Evolutionary conservation across 2,797 vertebrate species (phyloP).

Genomic region (Coendou prehensilis): DNA sequence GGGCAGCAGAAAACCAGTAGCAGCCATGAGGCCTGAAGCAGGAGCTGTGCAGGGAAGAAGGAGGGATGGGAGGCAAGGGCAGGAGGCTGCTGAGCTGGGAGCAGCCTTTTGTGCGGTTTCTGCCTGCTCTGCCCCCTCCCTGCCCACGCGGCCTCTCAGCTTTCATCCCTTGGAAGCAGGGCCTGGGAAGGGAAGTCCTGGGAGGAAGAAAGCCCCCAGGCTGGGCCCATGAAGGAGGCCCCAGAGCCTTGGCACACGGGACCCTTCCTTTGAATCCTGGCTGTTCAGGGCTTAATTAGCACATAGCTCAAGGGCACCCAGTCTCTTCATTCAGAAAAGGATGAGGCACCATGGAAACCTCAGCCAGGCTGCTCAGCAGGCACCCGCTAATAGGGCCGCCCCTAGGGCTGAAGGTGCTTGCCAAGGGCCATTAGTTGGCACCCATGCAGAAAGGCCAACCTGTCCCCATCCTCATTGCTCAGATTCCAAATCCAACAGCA

Average conservation of each 20-base stretch:
- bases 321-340: slow-evolving; percentile 38
- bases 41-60: neutral
- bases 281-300: slow-evolving; percentile 66
- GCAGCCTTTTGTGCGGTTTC: neutral
- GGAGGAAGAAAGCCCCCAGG: neutral
- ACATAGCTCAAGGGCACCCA: slow-evolving; percentile 20
- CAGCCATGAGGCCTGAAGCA: neutral
- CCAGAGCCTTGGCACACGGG: slow-evolving; percentile 5
- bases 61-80: neutral
- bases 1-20: neutral
- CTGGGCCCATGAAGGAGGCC: neutral
- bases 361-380: neutral
- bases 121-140: neutral
- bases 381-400: neutral
- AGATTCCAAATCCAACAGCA: neutral
- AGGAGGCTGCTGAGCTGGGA: neutral
- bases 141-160: neutral
- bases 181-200: slow-evolving; percentile 3
- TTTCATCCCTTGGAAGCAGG: neutral
- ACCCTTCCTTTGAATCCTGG: slow-evolving; percentile 42
- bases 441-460: neutral
- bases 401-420: neutral
- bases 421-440: neutral
- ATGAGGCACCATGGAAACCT: slow-evolving; percentile 71
- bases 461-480: no score